Conservation (phyloP, 1,140 invertebrate genomes). For the Zaprionus nigranus region DNA sequence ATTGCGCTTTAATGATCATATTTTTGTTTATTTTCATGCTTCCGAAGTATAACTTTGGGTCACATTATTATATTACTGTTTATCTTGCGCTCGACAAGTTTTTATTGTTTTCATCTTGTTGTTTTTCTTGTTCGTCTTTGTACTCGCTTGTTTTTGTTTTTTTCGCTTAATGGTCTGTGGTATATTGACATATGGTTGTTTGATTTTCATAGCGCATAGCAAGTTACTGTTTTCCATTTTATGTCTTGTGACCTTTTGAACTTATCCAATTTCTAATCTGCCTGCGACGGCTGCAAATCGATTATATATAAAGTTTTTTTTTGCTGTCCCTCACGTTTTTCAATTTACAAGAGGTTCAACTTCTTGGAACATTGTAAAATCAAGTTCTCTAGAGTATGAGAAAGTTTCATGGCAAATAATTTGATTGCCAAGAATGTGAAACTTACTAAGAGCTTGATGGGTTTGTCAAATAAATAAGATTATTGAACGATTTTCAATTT, state of each 20-base stretch:
- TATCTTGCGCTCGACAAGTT: slow-evolving; percentile 47
- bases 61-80: slow-evolving; percentile 75
- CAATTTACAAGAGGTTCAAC: neutral
- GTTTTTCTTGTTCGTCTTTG: slow-evolving; percentile 38
- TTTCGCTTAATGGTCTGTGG: slow-evolving; percentile 53
- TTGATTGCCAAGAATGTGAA: slow-evolving; percentile 2
- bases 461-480: neutral
- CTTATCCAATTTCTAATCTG: no score
- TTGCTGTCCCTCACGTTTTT: slow-evolving; percentile 6
- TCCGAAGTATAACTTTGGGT: slow-evolving; percentile 58
- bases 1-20: slow-evolving; percentile 55
- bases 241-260: neutral
- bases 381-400: neutral
- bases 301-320: slow-evolving; percentile 1
- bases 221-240: neutral
- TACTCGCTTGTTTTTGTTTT: slow-evolving; percentile 20
- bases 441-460: neutral
- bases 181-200: slow-evolving; percentile 66
- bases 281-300: neutral
- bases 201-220: slow-evolving; percentile 60
- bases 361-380: neutral
- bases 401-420: neutral
- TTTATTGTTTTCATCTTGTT: slow-evolving; percentile 19
- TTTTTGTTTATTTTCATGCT: slow-evolving; percentile 68
- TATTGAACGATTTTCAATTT: slow-evolving; percentile 2